A percentile compares a stretch with the other conserved stretches of the same genome.
These are phyloP conservation scores for Chaetogeoica ovagalla DNA, from an alignment of 2,888 invertebrate species.

Conservation along the genomic window DNA sequence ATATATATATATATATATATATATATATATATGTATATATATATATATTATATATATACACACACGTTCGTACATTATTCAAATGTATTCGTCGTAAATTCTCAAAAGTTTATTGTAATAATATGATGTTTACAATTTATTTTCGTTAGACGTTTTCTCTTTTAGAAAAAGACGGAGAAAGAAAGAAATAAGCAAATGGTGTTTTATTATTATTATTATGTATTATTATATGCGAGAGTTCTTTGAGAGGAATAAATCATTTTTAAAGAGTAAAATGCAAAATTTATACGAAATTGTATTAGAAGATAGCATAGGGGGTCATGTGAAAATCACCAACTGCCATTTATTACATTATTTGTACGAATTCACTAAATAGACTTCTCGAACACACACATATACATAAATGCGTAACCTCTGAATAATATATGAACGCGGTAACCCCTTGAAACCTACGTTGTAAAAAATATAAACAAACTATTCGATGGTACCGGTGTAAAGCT, in stretches of 20 bases:
- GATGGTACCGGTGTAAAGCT: neutral
- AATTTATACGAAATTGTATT: neutral
- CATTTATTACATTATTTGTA: neutral
- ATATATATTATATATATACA: too few species aligned
- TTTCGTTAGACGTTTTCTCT: neutral
- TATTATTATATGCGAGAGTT: neutral
- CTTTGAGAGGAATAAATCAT: neutral
- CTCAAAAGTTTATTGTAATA: too few species aligned
- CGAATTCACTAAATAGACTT: neutral
- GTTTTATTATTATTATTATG: too few species aligned
- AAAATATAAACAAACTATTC: neutral
- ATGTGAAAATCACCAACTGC: constrained; percentile 6
- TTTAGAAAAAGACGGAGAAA: neutral
- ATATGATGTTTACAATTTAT: neutral
- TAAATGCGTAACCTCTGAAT: neutral
- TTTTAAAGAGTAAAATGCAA: neutral
- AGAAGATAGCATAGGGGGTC: neutral
- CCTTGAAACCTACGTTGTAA: neutral
- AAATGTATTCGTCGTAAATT: neutral
- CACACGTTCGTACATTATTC: neutral
- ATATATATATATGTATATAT: too few species aligned
- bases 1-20: too few species aligned
- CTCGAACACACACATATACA: neutral
- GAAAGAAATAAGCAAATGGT: too few species aligned
- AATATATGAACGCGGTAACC: neutral